phyloP scores from a whole-genome alignment of 2,113 vertebrate species.

The Myiozetetes cayanensis region DNA sequence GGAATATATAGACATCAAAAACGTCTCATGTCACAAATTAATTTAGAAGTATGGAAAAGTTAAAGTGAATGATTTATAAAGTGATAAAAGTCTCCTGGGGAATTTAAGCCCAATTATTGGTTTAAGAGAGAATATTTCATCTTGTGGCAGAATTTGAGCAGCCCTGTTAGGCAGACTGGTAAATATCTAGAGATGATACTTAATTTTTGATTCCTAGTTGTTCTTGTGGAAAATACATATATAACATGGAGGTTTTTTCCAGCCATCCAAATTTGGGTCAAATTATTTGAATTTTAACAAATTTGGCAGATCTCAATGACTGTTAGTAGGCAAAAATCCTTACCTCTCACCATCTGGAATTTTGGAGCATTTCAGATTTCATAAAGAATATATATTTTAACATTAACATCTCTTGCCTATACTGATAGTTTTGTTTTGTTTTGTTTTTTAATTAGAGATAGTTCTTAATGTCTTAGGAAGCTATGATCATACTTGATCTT shows the following conservation, averaged over 20 bases:
- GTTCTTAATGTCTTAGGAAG: not conserved
- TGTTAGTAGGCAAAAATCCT: not conserved
- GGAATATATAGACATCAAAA: not conserved
- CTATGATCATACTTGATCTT: not conserved
- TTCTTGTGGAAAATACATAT: not conserved
- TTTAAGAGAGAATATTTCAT: not conserved
- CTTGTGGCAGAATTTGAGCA: not conserved
- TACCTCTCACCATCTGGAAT: not conserved
- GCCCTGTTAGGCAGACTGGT: not conserved
- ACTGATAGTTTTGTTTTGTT: not conserved
- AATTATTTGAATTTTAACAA: not conserved
- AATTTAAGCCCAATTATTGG: not conserved
- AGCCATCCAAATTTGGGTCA: not conserved
- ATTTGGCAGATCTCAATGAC: not conserved
- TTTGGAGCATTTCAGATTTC: not conserved
- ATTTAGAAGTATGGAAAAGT: not conserved
- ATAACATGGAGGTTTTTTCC: rapidly evolving
- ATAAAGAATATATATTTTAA: not conserved
- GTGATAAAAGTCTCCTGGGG: not conserved
- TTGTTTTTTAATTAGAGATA: not conserved
- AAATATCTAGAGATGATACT: not conserved
- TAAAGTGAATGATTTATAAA: not conserved
- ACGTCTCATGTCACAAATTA: not conserved
- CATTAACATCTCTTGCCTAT: not conserved
- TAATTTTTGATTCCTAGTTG: not conserved